phyloP scores from a whole-genome alignment of 2,888 invertebrate genomes.

The Lepidochitona cinerea region DNA sequence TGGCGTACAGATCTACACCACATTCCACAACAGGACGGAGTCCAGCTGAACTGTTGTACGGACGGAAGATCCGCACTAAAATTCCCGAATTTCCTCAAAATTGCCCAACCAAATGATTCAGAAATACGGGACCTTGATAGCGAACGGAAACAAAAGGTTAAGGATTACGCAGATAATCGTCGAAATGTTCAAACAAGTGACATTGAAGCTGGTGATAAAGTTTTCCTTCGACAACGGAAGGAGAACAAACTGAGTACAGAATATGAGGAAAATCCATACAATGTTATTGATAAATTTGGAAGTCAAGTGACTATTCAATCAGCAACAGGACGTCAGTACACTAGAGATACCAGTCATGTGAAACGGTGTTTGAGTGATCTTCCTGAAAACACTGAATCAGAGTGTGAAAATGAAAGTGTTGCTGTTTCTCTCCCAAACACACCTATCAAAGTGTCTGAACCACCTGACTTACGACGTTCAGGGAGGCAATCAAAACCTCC shows the following conservation, averaged over 20 bases:
- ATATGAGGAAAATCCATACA: slow-evolving; percentile 14
- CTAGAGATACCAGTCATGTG: background rate
- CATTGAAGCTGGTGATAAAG: slow-evolving; percentile 18
- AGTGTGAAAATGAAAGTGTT: background rate
- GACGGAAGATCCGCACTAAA: slow-evolving; percentile 1
- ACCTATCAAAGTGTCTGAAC: background rate
- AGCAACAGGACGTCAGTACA: background rate
- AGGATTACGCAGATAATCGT: slow-evolving; percentile 11
- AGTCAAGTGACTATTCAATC: slow-evolving; percentile 7
- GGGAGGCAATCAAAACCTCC: background rate
- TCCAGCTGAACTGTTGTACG: slow-evolving; percentile 10
- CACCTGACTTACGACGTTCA: background rate
- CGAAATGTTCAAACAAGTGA: slow-evolving; percentile 5
- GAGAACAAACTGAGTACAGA: slow-evolving; percentile 21
- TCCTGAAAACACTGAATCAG: background rate
- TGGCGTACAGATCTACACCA: slow-evolving; percentile 32
- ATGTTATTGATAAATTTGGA: slow-evolving; percentile 8
- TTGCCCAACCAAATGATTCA: background rate
- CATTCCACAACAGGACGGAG: slow-evolving; percentile 30
- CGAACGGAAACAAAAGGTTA: slow-evolving; percentile 5
- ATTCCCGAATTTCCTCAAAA: background rate
- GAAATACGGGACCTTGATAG: slow-evolving; percentile 1
- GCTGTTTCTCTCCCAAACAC: background rate
- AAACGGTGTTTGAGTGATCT: background rate
- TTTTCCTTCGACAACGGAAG: slow-evolving; percentile 17